Evolutionary conservation across 2,888 invertebrate species (phyloP), one percentile per base, ranked within the genome.

Genomic region (Actias luna): DNA sequence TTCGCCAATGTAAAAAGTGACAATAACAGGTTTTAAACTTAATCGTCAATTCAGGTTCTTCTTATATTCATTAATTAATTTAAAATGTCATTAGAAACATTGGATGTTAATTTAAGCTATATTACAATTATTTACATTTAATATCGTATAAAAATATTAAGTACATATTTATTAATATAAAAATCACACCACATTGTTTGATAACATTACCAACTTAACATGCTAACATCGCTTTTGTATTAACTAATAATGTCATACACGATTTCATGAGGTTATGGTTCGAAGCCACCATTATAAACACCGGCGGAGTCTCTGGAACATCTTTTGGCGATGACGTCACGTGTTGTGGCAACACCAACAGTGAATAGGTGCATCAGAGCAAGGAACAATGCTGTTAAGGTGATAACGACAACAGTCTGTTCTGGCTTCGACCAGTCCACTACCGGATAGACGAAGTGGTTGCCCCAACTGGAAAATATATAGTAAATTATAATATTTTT

Each of bases 401-500:
- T 86, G 69, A 95, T 95, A 65, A 96, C 94, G 25, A 95, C 89
- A 66, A 94, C 82, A 4, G 96, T 94, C 70, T 92, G 91, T 59
- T 94, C 89, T 0, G 96, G 96, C 75, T 95, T 95, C 58, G 94
- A 92, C 97, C 97, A 97, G 88, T 97, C 95, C 71, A 97, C 92
- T 67, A 97, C 94, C 36, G 95, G 95, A 84, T 97, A 97, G 75
- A 97, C 95, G 80, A 94, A 95, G 55, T 93, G 91, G 70, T 94
- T 88, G 63, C 96, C 95, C 84, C 94, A 93, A 69, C 96, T 95
- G 84, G 58, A 93, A 65, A 36, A 64, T 61, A 66, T 46, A 22
- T 50, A 2, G 18, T 39, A 18, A 42, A 18, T 50, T 50, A 5
- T 50, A 12, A 12, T 50, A 12, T 12, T 50, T 50, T 50, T 18